phyloP scores from a whole-genome alignment of 2,113 vertebrate species.

The Smithornis capensis region DNA sequence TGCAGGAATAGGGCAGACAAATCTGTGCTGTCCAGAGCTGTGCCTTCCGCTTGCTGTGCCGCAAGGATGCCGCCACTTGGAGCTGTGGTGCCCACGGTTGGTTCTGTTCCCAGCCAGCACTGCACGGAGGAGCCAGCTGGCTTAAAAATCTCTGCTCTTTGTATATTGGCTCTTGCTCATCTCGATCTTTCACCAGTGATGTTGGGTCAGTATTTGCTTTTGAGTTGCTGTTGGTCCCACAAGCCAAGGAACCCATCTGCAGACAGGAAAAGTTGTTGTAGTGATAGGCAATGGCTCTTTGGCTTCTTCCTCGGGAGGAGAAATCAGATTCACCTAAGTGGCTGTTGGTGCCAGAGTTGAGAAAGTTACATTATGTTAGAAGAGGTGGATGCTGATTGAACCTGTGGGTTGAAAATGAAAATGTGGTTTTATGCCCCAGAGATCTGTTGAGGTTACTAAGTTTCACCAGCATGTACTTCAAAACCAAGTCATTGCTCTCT shows the following conservation, averaged over 20 bases:
- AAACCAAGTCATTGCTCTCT: not conserved
- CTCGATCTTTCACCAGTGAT: accelerated
- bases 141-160: not conserved
- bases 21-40: not conserved
- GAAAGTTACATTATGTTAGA: not conserved
- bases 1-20: not conserved
- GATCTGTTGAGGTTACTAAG: not conserved
- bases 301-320: not conserved
- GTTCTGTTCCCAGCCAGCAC: not conserved
- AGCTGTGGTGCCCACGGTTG: not conserved
- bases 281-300: not conserved
- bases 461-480: not conserved
- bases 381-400: not conserved
- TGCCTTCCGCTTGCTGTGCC: not conserved
- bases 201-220: not conserved
- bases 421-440: not conserved
- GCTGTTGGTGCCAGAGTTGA: not conserved
- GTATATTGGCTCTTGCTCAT: not conserved
- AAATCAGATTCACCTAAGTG: not conserved
- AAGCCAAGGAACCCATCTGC: not conserved
- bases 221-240: not conserved
- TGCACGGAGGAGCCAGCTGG: not conserved
- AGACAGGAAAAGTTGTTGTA: not conserved
- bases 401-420: not conserved
- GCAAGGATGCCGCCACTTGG: not conserved